Evolutionary conservation across 53 echinoderm and acorn worm genomes (phyloP).

Genomic region (Henricia sp.): DNA sequence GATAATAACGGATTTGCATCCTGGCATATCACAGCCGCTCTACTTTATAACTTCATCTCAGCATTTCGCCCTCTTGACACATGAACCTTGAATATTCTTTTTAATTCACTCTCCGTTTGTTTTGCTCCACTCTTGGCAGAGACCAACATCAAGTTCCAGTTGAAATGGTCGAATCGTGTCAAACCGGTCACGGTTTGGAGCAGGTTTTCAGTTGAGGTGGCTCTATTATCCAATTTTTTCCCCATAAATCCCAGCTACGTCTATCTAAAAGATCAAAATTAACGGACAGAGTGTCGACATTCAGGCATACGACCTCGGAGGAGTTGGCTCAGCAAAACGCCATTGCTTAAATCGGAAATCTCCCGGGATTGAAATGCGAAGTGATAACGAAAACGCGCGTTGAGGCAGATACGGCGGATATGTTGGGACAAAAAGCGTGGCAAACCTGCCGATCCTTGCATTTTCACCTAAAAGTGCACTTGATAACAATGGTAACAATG

Average conservation of each 20-base stretch:
- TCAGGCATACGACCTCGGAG: slow-evolving; percentile 82
- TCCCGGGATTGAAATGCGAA: not conserved
- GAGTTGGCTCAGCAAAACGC: no score
- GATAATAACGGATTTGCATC: no score
- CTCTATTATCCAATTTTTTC: slow-evolving; percentile 83
- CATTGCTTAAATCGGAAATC: slow-evolving; percentile 39
- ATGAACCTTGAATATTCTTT: no score
- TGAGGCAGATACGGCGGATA: not conserved
- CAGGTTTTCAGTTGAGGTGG: slow-evolving; percentile 94
- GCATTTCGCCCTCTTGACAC: no score
- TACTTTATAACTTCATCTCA: no score
- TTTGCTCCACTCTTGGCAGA: slow-evolving; percentile 26
- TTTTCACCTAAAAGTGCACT: no score
- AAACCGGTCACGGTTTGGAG: slow-evolving; percentile 76
- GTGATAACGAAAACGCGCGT: no score
- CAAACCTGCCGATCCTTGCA: not conserved
- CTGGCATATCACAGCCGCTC: no score
- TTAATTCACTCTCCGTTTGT: no score
- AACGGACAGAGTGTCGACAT: slow-evolving; percentile 52
- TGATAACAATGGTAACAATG: no score
- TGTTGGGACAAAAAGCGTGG: not conserved
- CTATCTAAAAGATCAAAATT: slow-evolving; percentile 62
- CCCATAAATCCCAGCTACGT: slow-evolving; percentile 62
- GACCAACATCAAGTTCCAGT: slow-evolving; percentile 69
- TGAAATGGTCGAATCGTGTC: slow-evolving; percentile 65